These are phyloP conservation scores for Origma solitaria DNA, from an alignment of 2,113 vertebrate species.

Conservation along the genomic window DNA sequence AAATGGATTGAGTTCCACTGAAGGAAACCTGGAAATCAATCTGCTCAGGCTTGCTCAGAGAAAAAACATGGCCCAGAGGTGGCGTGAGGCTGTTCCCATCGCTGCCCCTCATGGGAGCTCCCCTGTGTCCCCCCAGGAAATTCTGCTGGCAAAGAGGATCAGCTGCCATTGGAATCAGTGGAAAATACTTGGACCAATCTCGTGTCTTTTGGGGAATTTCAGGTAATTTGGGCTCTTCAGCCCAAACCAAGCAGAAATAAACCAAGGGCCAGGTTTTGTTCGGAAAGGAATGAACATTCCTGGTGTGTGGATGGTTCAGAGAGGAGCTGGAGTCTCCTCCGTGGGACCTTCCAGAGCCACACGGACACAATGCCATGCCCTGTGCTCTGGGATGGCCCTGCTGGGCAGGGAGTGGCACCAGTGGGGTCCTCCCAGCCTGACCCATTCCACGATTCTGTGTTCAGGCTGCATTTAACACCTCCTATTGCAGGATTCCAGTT, in stretches of 20 bases:
- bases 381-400: background rate
- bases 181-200: background rate
- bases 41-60: slow-evolving; percentile 43
- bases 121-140: background rate
- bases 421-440: background rate
- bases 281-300: background rate
- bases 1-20: slow-evolving; percentile 43
- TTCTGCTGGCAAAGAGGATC: background rate
- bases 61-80: slow-evolving; percentile 32
- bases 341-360: background rate
- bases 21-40: slow-evolving; percentile 61
- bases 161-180: background rate
- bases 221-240: background rate
- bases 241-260: background rate
- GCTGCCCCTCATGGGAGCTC: background rate
- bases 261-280: background rate
- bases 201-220: background rate
- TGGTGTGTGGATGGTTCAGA: background rate
- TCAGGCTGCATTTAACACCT: background rate
- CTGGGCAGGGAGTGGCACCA: background rate
- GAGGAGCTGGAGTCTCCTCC: background rate
- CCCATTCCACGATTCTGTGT: background rate
- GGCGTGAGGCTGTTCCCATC: slow-evolving; percentile 21
- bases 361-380: rapidly evolving
- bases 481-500: background rate